Evolutionary conservation across 2,888 invertebrate genomes (phyloP), one percentile per base, ranked within the genome.

Genomic region (Acanthosepion lycidas): DNA sequence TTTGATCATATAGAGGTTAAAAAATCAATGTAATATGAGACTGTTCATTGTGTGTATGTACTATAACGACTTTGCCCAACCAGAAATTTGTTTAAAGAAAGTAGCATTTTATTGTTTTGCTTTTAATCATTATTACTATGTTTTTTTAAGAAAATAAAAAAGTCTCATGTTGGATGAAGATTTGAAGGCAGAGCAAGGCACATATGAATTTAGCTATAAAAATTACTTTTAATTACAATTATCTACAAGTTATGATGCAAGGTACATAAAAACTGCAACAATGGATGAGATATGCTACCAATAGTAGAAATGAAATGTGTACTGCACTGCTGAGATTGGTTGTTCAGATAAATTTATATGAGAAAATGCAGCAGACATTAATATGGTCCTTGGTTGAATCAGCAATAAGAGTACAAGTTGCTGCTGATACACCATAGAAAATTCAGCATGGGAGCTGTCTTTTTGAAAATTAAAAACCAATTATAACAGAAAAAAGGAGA

Each of bases 151-250:
- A 78, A 78, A 78, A 59, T 59, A 59, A 78, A 78, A 9, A n/a
- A 78, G n/a, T n/a, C 15, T 78, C n/a, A 78, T n/a, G 78, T 78
- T 78, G n/a, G 78, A 78, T 78, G n/a, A 78, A 78, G 78, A 78
- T 78, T 78, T 78, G n/a, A 78, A 78, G 78, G 78, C n/a, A 5
- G 78, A 78, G n/a, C 6, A 78, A 78, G 78, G 78, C 78, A 78
- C 78, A 15, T 78, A 78, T 15, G 78, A 78, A n/a, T 78, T 78
- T 78, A 78, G 78, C 78, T n/a, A 78, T n/a, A 33, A 78, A 78
- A 78, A 78, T n/a, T 78, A n/a, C 9, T 78, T 78, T 78, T 78
- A 78, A 78, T 78, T 78, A 78, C 78, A 78, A 78, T n/a, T 78
- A n/a, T 78, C n/a, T 78, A 78, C n/a, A n/a, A n/a, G 33, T 23